Percentiles rank a stretch among this genome's conserved stretches.
Evolutionary conservation across 2,797 vertebrate species (phyloP).

Genomic region (Otus scops): DNA sequence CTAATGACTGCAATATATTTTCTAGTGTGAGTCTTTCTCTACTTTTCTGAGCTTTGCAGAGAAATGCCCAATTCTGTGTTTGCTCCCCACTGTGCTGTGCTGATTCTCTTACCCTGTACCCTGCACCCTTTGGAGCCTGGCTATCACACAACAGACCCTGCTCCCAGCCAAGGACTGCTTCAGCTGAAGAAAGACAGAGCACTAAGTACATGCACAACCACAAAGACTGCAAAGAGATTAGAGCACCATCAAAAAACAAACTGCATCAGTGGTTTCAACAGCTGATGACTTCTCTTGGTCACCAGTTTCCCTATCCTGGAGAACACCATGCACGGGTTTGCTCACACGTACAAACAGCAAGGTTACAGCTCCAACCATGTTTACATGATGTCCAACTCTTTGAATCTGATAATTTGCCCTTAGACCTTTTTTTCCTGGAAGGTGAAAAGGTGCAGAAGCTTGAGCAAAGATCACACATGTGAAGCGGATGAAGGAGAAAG

Average conservation of each 20-base stretch:
- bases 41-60: neutral
- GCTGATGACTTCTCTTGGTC: neutral
- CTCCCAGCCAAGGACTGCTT: neutral
- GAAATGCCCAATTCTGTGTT: neutral
- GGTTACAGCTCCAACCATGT: neutral
- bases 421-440: accelerated
- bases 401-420: neutral
- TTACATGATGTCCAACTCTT: neutral
- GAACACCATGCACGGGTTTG: accelerated
- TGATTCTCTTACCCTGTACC: neutral
- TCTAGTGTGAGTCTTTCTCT: neutral
- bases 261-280: neutral
- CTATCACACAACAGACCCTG: neutral
- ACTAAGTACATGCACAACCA: neutral
- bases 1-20: conserved; percentile 40
- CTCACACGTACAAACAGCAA: neutral
- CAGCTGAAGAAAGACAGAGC: neutral
- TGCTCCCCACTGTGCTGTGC: neutral
- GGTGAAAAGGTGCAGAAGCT: neutral
- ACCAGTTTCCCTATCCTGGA: neutral
- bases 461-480: accelerated
- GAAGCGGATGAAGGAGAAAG: neutral
- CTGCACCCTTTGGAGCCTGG: neutral
- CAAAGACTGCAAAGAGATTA: neutral
- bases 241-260: neutral